Evolutionary conservation across 2,113 vertebrate species (phyloP).

Genomic region (Emydocephalus ijimae): DNA sequence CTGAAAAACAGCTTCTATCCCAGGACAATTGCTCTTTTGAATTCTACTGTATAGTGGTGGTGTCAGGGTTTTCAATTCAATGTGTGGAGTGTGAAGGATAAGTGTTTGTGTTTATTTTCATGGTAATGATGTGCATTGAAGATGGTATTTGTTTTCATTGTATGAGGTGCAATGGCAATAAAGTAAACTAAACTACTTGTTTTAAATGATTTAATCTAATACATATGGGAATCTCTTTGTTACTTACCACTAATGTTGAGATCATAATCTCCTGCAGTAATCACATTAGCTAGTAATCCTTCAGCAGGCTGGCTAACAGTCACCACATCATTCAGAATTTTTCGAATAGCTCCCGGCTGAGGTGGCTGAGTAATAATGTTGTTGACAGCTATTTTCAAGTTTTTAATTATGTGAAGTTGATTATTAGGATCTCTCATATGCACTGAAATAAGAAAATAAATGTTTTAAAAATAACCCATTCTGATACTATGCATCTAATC

Average conservation of each 20-base stretch:
- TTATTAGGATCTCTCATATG: constrained; percentile 98
- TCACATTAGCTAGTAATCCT: constrained; percentile 80
- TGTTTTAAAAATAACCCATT: constrained; percentile 17
- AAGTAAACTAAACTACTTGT: background rate
- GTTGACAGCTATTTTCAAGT: constrained; percentile 90
- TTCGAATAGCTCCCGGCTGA: constrained; percentile 70
- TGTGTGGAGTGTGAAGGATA: too few relatives aligned
- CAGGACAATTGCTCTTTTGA: too few relatives aligned
- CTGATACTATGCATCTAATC: background rate
- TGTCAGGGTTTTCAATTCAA: too few relatives aligned
- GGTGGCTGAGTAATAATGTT: constrained; percentile 80
- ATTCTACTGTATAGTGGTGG: too few relatives aligned
- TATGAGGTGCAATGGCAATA: too few relatives aligned
- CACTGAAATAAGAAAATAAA: constrained; percentile 58
- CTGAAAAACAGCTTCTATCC: too few relatives aligned
- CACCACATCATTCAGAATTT: constrained; percentile 85
- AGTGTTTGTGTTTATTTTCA: too few relatives aligned
- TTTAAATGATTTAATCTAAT: background rate
- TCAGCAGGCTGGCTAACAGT: constrained; percentile 88
- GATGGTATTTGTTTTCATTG: too few relatives aligned
- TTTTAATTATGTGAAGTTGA: constrained; percentile 92
- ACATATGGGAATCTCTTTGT: constrained; percentile 15
- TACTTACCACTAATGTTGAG: constrained; percentile 93
- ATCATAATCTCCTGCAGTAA: constrained; percentile 93
- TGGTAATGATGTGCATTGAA: too few relatives aligned